Percentiles rank a stretch among this genome's conserved stretches.
phyloP scores from a whole-genome alignment of 2,797 vertebrate species.

The Anniella stebbinsi region DNA sequence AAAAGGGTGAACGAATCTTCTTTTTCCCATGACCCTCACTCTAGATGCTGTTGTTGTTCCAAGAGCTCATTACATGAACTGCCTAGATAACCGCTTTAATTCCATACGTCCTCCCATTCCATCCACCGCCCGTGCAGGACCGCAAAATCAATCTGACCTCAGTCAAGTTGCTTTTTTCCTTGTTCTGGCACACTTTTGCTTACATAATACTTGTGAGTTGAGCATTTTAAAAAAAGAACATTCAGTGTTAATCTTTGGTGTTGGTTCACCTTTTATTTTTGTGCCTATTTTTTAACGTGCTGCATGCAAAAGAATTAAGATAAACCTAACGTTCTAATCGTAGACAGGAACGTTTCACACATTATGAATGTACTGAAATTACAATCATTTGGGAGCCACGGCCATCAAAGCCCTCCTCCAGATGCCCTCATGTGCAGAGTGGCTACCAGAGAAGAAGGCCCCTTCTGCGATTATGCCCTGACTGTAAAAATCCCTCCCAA shows the following conservation, averaged over 20 bases:
- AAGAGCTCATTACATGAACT: slow-evolving; percentile 81
- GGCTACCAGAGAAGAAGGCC: neutral
- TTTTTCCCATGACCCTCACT: slow-evolving; percentile 86
- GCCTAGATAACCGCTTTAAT: slow-evolving; percentile 81
- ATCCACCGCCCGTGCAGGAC: slow-evolving; percentile 39
- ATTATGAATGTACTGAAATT: neutral
- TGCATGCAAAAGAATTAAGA: neutral
- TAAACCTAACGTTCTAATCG: too few species aligned
- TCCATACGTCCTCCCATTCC: slow-evolving; percentile 71
- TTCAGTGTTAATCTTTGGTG: neutral
- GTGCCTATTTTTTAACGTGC: neutral
- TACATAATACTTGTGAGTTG: slow-evolving; percentile 23
- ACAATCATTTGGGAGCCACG: neutral
- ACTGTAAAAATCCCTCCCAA: neutral
- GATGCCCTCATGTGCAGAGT: neutral
- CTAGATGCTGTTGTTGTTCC: slow-evolving; percentile 79
- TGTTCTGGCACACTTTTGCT: slow-evolving; percentile 33
- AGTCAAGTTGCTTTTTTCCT: slow-evolving; percentile 35
- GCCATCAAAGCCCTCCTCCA: neutral
- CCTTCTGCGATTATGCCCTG: neutral
- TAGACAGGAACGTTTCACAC: too few species aligned
- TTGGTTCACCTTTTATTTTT: neutral
- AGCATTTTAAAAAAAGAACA: neutral
- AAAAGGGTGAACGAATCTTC: slow-evolving; percentile 79
- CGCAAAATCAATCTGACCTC: slow-evolving; percentile 35